A percentile compares a stretch with the other conserved stretches of the same genome.
Evolutionary conservation across 2,888 invertebrate species (phyloP).

Genomic region (Drosophila histrio): DNA sequence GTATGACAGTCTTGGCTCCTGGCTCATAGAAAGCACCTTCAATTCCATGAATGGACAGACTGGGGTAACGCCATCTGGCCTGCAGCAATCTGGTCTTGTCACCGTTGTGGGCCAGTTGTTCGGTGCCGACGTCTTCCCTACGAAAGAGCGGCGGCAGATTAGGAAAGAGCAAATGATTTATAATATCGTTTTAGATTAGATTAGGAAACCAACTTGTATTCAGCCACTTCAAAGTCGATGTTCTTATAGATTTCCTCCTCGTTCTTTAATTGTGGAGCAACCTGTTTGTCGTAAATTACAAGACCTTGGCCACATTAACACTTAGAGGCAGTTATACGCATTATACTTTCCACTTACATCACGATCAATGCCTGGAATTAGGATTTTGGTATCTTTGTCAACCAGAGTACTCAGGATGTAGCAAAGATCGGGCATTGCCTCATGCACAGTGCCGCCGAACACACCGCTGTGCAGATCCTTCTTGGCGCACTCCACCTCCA

Average conservation of each 20-base stretch:
- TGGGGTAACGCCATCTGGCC: constrained; percentile 98
- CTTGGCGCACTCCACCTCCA: constrained; percentile 94
- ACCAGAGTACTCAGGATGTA: constrained; percentile 93
- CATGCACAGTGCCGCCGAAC: constrained; percentile 96
- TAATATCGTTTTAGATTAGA: constrained; percentile 44
- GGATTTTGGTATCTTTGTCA: constrained; percentile 94
- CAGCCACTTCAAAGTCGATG: constrained; percentile 94
- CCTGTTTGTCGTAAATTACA: constrained; percentile 48
- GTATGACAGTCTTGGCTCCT: constrained; percentile 98
- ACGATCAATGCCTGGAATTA: constrained; percentile 92
- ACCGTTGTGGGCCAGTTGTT: constrained; percentile 89
- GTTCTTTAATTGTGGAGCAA: constrained; percentile 88
- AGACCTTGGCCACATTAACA: constrained; percentile 25
- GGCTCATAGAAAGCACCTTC: constrained; percentile 96
- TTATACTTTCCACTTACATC: constrained; percentile 86
- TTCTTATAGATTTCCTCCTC: constrained; percentile 90
- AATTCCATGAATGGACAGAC: constrained; percentile 96
- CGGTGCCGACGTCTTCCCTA: constrained; percentile 88
- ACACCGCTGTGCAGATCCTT: constrained; percentile 98
- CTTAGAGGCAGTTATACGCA: no score
- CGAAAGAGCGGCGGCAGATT: constrained; percentile 8
- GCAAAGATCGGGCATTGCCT: constrained; percentile 96
- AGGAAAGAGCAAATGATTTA: constrained; percentile 46
- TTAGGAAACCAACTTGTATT: constrained; percentile 87
- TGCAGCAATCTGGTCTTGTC: constrained; percentile 93